Conservation (phyloP, 2,797 vertebrate species). For the Onychomys arenicola region DNA sequence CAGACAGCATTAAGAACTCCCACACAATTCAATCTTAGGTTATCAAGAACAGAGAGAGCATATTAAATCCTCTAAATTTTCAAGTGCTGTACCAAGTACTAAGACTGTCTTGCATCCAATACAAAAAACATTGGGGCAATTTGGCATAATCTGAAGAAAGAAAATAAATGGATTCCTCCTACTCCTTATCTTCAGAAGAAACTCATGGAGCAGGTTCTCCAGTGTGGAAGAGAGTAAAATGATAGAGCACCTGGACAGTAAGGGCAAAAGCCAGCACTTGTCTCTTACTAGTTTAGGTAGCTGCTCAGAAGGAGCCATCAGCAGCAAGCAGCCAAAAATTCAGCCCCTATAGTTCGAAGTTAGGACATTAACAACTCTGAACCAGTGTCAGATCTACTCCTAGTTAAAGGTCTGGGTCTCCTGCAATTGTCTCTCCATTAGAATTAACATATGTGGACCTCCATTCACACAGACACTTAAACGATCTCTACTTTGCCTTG, state of each 20-base stretch:
- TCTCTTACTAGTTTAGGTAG: constrained; percentile 9
- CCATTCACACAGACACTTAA: not conserved
- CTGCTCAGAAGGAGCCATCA: constrained; percentile 40
- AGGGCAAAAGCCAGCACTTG: not conserved
- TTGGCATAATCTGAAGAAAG: not conserved
- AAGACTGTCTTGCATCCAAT: constrained; percentile 2
- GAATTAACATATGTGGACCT: not conserved
- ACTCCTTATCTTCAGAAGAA: not conserved
- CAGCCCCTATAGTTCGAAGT: not conserved
- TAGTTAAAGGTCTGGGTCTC: not conserved
- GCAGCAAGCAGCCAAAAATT: constrained; percentile 14
- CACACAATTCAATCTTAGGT: constrained; percentile 70
- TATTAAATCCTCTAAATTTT: constrained; percentile 72
- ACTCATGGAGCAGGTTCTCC: not conserved
- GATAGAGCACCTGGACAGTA: not conserved
- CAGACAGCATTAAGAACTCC: constrained; percentile 76
- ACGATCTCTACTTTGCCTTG: not conserved
- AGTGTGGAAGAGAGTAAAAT: not conserved
- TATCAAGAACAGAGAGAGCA: constrained; percentile 46
- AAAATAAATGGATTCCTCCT: constrained; percentile 22
- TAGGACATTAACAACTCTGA: not conserved
- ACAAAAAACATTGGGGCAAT: constrained; percentile 7
- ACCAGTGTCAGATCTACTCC: not conserved
- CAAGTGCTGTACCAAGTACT: not conserved
- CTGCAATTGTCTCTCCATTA: not conserved